Conservation (phyloP, 2,113 vertebrate species). For the Noturus placidus region DNA sequence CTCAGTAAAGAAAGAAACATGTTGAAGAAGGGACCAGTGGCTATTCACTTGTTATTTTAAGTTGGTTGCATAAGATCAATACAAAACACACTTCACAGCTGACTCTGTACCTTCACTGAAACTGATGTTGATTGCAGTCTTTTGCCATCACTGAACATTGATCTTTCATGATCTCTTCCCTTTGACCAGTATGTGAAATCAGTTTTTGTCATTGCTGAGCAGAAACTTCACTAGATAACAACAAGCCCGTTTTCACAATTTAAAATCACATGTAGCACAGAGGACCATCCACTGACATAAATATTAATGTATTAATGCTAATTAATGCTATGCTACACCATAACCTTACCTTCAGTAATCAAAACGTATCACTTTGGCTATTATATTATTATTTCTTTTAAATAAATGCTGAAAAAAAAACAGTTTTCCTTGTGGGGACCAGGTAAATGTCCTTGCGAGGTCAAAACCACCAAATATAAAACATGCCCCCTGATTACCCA, state of each 20-base stretch:
- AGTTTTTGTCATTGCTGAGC: neutral
- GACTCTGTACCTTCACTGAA: neutral
- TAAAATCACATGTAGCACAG: neutral
- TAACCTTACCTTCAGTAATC: neutral
- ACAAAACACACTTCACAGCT: neutral
- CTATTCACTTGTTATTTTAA: neutral
- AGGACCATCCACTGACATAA: neutral
- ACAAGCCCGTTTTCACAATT: neutral
- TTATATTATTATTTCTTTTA: neutral
- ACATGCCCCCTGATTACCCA: conserved; percentile 27
- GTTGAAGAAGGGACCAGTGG: neutral
- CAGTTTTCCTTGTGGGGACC: neutral
- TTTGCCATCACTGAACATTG: neutral
- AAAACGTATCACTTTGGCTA: neutral
- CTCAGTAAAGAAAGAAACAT: neutral
- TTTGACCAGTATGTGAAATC: neutral
- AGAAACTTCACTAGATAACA: neutral
- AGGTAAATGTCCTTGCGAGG: neutral
- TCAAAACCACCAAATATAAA: neutral
- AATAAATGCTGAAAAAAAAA: neutral
- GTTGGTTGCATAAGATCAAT: neutral
- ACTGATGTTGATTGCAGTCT: neutral
- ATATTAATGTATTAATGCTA: neutral
- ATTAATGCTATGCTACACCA: neutral
- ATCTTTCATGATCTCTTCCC: neutral